Evolutionary conservation across 1,140 invertebrate genomes (phyloP).

Genomic region (Panonychus citri): DNA sequence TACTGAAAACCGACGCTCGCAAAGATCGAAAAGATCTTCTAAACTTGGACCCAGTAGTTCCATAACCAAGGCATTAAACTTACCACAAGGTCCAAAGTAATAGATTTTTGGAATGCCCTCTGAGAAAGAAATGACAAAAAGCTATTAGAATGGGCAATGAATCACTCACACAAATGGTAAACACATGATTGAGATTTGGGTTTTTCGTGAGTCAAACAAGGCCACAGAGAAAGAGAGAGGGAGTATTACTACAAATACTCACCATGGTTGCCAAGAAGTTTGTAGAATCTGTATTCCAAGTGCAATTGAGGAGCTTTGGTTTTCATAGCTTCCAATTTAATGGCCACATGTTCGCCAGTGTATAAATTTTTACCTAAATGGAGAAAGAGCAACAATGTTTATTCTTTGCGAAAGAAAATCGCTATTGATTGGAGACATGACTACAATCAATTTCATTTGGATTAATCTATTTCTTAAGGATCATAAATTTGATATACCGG

Average conservation of each 20-base stretch:
- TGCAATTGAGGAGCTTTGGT: constrained; percentile 99
- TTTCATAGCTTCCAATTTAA: constrained; percentile 99
- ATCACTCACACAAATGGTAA: too few relatives aligned
- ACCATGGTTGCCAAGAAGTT: constrained; percentile 61
- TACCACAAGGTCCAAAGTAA: constrained; percentile 97
- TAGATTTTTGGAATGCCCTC: constrained; percentile 96
- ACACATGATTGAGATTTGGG: too few relatives aligned
- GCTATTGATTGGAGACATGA: too few relatives aligned
- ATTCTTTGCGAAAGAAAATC: background rate
- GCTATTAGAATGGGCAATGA: too few relatives aligned
- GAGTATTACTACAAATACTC: too few relatives aligned
- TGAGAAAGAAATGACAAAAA: too few relatives aligned
- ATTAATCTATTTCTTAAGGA: too few relatives aligned
- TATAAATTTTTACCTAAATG: constrained; percentile 86
- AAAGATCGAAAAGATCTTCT: constrained; percentile 97
- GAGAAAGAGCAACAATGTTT: background rate
- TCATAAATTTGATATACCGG: too few relatives aligned
- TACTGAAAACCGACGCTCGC: constrained; percentile 87
- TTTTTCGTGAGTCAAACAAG: too few relatives aligned
- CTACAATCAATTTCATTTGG: too few relatives aligned
- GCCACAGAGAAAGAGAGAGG: too few relatives aligned
- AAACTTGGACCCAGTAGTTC: constrained; percentile 94
- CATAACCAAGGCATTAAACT: constrained; percentile 99
- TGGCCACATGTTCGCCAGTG: constrained; percentile 99
- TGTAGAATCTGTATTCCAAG: constrained; percentile 99